Conservation (phyloP, 2,113 vertebrate species). For the Polyodon spathula region DNA sequence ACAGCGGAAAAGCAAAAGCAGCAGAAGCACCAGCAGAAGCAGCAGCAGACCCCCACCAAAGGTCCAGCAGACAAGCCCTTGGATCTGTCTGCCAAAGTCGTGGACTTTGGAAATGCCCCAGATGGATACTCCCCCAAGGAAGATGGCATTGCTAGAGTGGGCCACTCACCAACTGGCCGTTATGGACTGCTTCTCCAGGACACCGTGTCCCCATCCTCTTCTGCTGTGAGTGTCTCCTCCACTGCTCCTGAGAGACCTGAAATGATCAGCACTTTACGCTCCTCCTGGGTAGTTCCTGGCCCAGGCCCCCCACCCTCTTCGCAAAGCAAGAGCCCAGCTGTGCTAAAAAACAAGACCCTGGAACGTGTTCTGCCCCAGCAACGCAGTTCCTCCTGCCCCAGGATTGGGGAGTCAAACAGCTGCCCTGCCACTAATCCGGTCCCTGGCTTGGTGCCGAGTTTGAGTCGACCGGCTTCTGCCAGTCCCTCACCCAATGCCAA, state of each 20-base stretch:
- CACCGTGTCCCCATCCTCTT: constrained; percentile 52
- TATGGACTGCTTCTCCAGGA: constrained; percentile 69
- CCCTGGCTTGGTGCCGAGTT: constrained; percentile 36
- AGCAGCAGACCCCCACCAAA: constrained; percentile 66
- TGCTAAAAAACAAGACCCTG: constrained; percentile 66
- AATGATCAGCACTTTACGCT: constrained; percentile 71
- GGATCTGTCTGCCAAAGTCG: constrained; percentile 79
- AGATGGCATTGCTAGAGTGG: constrained; percentile 65
- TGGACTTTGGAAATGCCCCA: constrained; percentile 45
- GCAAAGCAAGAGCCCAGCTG: constrained; percentile 45
- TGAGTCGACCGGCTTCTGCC: constrained; percentile 56
- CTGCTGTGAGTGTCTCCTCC: constrained; percentile 62
- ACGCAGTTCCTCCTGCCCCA: constrained; percentile 72
- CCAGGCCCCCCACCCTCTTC: constrained; percentile 55
- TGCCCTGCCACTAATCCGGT: constrained; percentile 41
- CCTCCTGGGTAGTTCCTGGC: constrained; percentile 71
- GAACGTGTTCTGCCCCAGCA: constrained; percentile 64
- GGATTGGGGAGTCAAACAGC: constrained; percentile 53
- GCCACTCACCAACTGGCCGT: constrained; percentile 51
- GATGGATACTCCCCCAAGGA: constrained; percentile 61
- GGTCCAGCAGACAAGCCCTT: constrained; percentile 74
- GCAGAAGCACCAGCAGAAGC: constrained; percentile 22
- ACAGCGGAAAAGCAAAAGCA: constrained; percentile 59
- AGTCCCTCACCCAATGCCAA: constrained; percentile 71
- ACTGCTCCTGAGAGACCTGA: constrained; percentile 71